A percentile compares a stretch with the other conserved stretches of the same genome.
phyloP scores from a whole-genome alignment of 2,888 invertebrate species.

The Drosophila pseudotalamancana region DNA sequence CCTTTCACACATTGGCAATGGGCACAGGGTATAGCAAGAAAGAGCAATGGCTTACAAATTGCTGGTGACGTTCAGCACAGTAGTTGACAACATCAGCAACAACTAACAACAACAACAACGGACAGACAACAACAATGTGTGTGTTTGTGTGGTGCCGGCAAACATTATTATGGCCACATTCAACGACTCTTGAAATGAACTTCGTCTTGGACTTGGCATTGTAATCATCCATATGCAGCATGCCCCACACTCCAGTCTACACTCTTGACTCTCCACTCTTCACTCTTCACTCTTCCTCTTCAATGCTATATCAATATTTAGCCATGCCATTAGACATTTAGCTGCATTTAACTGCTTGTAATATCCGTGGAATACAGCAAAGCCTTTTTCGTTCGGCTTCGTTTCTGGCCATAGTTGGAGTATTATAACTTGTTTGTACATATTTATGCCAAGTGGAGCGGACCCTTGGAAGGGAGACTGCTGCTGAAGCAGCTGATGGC shows the following conservation, averaged over 20 bases:
- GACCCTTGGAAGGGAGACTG: background rate
- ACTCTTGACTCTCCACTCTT: background rate
- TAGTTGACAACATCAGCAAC: slow-evolving; percentile 54
- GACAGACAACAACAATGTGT: slow-evolving; percentile 17
- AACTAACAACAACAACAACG: slow-evolving; percentile 30
- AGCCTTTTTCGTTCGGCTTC: slow-evolving; percentile 15
- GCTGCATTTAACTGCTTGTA: slow-evolving; percentile 47
- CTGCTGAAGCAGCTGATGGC: background rate
- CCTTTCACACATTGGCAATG: background rate
- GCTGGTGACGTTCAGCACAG: slow-evolving; percentile 53
- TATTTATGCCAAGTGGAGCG: slow-evolving; percentile 34
- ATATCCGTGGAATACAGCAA: slow-evolving; percentile 48
- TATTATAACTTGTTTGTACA: slow-evolving; percentile 38
- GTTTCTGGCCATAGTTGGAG: slow-evolving; percentile 6
- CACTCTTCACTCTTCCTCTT: background rate
- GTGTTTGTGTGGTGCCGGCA: slow-evolving; percentile 35
- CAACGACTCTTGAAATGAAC: slow-evolving; percentile 36
- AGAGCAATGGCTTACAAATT: slow-evolving; percentile 52
- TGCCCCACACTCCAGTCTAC: background rate
- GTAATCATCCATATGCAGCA: slow-evolving; percentile 39
- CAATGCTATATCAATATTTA: slow-evolving; percentile 60
- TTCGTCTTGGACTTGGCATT: slow-evolving; percentile 36
- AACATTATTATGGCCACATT: slow-evolving; percentile 40
- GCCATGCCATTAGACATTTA: slow-evolving; percentile 36
- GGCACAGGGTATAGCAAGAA: slow-evolving; percentile 26